These are phyloP conservation scores for Acholoe squamosa DNA, from an alignment of 2,888 invertebrate genomes.

Conservation along the genomic window DNA sequence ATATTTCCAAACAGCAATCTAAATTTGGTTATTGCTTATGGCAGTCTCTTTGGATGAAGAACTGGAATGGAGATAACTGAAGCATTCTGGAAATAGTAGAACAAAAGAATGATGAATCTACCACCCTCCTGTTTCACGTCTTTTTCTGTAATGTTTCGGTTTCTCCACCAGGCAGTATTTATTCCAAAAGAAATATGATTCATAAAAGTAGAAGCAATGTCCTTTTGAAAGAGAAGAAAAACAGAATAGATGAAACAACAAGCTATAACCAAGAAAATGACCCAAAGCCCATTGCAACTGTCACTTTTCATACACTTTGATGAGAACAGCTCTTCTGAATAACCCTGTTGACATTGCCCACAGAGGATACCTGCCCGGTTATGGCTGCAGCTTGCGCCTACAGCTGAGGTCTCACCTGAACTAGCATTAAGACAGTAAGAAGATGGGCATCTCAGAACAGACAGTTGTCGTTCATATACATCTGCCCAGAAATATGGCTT, in stretches of 20 bases:
- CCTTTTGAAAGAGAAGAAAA: background rate
- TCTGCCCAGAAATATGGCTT: too few species aligned
- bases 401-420: background rate
- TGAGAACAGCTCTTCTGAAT: background rate
- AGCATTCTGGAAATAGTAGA: slow-evolving; percentile 13
- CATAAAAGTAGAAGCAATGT: background rate
- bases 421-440: background rate
- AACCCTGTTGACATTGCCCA: background rate
- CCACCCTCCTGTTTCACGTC: background rate
- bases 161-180: background rate
- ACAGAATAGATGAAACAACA: background rate
- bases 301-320: background rate
- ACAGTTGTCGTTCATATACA: background rate
- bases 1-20: background rate
- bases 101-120: background rate
- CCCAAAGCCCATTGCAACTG: background rate
- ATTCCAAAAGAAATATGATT: background rate
- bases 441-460: background rate
- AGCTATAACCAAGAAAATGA: background rate
- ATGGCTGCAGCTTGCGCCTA: background rate
- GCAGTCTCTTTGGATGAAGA: background rate
- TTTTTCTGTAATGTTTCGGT: background rate
- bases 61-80: background rate
- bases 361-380: background rate
- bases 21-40: background rate